Conservation (phyloP, 2,113 vertebrate genomes). For the Fregata magnificens region DNA sequence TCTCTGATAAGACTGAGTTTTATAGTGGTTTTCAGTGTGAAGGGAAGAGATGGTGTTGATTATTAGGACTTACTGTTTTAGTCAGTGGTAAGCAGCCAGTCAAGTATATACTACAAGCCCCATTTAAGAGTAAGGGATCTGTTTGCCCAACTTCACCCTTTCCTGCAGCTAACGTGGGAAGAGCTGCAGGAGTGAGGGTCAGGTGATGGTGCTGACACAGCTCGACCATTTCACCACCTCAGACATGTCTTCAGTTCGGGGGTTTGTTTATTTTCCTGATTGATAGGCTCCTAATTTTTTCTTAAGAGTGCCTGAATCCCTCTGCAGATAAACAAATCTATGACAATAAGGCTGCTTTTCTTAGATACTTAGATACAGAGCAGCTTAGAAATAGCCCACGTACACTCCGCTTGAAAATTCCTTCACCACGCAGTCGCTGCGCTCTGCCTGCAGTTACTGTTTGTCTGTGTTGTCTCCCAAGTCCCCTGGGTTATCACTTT, state of each 20-base stretch:
- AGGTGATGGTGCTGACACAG: not conserved
- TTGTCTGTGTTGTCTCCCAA: not conserved
- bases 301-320: not conserved
- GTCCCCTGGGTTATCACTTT: not conserved
- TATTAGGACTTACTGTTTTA: not conserved
- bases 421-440: not conserved
- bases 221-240: not conserved
- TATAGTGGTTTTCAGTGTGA: not conserved
- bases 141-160: not conserved
- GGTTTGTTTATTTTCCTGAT: not conserved
- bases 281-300: not conserved
- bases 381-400: not conserved
- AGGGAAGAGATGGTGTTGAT: not conserved
- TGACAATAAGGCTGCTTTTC: not conserved
- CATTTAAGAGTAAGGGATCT: not conserved
- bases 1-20: not conserved
- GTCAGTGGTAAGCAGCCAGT: not conserved
- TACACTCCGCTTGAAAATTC: not conserved
- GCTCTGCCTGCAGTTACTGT: not conserved
- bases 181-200: not conserved
- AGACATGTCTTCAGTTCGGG: not conserved
- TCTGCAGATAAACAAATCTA: not conserved
- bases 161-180: not conserved
- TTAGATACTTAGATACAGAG: not conserved
- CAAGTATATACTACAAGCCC: not conserved